phyloP scores from a whole-genome alignment of 1,140 invertebrate genomes.

The Bombus pyrosoma region DNA sequence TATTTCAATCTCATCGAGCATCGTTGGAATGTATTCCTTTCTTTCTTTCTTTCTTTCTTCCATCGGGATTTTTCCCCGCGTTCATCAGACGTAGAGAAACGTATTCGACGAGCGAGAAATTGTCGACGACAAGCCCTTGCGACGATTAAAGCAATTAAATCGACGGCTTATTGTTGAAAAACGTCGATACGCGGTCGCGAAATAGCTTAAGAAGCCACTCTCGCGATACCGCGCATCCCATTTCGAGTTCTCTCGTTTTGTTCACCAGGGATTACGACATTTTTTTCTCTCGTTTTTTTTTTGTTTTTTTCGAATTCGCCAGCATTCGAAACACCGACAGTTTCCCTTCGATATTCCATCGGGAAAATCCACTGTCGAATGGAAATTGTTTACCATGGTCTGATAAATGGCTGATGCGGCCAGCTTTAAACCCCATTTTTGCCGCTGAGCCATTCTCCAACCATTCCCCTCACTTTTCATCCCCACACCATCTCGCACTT shows the following conservation, averaged over 20 bases:
- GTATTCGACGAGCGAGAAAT: not conserved
- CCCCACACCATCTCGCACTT: not conserved
- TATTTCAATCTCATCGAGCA: constrained; percentile 24
- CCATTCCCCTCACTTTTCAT: not conserved
- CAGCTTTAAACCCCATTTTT: not conserved
- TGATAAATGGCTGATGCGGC: not conserved
- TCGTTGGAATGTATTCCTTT: not conserved
- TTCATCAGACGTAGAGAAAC: not conserved
- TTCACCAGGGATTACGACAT: not conserved
- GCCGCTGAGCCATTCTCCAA: not conserved
- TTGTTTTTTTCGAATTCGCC: not conserved
- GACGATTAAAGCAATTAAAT: constrained; percentile 27
- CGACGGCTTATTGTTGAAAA: not conserved
- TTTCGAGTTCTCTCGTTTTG: not conserved
- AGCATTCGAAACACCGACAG: not conserved
- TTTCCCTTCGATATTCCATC: constrained; percentile 12
- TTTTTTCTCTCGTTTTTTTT: not conserved
- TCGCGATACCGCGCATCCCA: too few relatives aligned
- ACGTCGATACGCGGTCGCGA: not conserved
- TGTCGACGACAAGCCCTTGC: not conserved
- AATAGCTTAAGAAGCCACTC: not conserved
- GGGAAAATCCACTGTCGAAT: not conserved
- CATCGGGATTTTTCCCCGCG: not conserved
- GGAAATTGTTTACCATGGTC: constrained; percentile 21
- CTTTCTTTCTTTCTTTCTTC: not conserved